Percentiles rank a stretch among this genome's conserved stretches.
Conservation (phyloP, 2,797 vertebrate genomes). For the Myotis vivesi region DNA sequence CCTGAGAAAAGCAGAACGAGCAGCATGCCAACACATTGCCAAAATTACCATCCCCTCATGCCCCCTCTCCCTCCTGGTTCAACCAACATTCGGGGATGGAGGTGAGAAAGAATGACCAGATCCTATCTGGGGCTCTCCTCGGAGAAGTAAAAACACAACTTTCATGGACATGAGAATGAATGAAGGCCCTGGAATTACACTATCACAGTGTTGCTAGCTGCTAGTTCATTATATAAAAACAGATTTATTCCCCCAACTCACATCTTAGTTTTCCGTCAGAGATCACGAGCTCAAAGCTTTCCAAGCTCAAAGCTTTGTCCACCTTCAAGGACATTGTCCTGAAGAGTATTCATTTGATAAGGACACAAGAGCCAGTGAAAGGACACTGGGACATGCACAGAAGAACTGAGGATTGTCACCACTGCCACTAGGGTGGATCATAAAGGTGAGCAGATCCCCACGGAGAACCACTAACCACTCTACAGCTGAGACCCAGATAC, state of each 20-base stretch:
- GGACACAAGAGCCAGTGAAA: neutral
- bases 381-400: rapidly evolving
- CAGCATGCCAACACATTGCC: neutral
- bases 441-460: neutral
- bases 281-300: neutral
- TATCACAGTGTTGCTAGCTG: neutral
- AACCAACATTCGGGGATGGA: neutral
- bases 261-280: neutral
- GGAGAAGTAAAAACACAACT: neutral
- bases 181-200: neutral
- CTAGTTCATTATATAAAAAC: neutral
- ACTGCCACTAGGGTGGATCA: neutral
- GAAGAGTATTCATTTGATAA: neutral
- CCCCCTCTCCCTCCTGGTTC: neutral
- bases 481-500: neutral
- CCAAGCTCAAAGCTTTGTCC: neutral
- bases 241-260: neutral
- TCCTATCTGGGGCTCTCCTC: neutral
- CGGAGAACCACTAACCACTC: neutral
- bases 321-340: neutral
- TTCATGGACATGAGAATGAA: neutral
- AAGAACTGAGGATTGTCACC: neutral
- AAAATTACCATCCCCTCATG: neutral
- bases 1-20: neutral
- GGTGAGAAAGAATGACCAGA: neutral